A percentile compares a stretch with the other conserved stretches of the same genome.
Evolutionary conservation across 2,113 vertebrate genomes (phyloP).

Genomic region (Megaptera novaeangliae): DNA sequence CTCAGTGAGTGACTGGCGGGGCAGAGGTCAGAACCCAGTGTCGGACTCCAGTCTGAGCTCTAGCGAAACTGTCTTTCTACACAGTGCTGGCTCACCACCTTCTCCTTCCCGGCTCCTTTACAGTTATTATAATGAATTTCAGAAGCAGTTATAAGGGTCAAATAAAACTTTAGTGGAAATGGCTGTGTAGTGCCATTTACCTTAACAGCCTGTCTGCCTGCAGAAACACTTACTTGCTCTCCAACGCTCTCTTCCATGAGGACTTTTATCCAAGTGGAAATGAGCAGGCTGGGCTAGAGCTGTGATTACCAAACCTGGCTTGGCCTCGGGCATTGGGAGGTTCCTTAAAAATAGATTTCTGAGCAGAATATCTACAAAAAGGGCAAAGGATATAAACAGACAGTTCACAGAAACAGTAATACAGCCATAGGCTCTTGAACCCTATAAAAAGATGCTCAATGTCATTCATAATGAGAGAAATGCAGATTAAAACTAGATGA

Average conservation of each 20-base stretch:
- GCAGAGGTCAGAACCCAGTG: neutral
- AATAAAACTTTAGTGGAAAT: neutral
- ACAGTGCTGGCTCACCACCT: neutral
- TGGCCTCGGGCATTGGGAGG: neutral
- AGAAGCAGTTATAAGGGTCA: neutral
- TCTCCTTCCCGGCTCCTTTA: neutral
- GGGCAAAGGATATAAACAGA: neutral
- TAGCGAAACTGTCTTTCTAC: fast-evolving
- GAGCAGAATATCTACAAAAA: neutral
- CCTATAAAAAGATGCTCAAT: neutral
- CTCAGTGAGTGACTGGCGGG: fast-evolving
- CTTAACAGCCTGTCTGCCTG: neutral
- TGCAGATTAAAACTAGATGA: neutral
- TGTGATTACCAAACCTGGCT: too few species aligned
- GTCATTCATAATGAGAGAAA: too few species aligned
- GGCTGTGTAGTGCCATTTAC: neutral
- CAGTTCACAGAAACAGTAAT: neutral
- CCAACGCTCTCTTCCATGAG: neutral
- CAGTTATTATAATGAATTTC: neutral
- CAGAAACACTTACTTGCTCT: neutral
- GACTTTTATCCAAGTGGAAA: neutral
- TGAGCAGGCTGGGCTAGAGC: neutral
- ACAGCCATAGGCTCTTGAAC: neutral
- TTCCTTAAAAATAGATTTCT: neutral
- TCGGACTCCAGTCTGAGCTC: neutral